Evolutionary conservation across 2,888 invertebrate species (phyloP).

Genomic region (Tineola bisselliella): DNA sequence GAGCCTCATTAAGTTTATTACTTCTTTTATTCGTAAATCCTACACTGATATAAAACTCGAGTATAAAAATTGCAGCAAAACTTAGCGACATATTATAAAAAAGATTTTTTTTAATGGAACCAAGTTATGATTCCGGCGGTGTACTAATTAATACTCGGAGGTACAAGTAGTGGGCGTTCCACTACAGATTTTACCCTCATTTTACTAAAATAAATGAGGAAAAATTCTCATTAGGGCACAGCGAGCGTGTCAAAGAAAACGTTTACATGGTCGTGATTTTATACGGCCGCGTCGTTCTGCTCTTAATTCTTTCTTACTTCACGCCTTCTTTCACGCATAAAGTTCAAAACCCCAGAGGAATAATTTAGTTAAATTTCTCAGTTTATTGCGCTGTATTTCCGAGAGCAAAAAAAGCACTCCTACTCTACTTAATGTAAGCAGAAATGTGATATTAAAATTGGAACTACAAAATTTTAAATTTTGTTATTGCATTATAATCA

Average conservation of each 20-base stretch:
- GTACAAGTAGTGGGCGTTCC: slow-evolving; percentile 4
- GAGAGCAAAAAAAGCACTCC: too few relatives aligned
- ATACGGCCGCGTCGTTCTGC: slow-evolving; percentile 1
- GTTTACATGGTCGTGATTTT: slow-evolving; percentile 12
- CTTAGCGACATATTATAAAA: neutral
- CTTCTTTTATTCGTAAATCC: neutral
- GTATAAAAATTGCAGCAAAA: neutral
- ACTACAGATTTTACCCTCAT: slow-evolving; percentile 10
- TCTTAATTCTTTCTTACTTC: slow-evolving; percentile 10
- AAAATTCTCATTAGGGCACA: slow-evolving; percentile 10
- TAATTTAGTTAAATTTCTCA: slow-evolving; percentile 5
- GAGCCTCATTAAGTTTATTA: slow-evolving; percentile 4
- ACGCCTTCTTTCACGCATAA: slow-evolving; percentile 10
- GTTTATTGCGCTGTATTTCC: neutral
- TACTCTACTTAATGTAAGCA: neutral
- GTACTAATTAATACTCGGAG: slow-evolving; percentile 2
- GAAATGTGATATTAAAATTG: too few relatives aligned
- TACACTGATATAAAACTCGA: neutral
- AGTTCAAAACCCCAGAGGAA: neutral
- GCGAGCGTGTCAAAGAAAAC: slow-evolving; percentile 3
- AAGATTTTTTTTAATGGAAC: neutral
- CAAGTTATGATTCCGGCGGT: neutral
- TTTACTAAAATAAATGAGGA: slow-evolving; percentile 4
- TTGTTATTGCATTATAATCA: too few relatives aligned
- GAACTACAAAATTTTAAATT: too few relatives aligned